These are phyloP conservation scores for Exocentrus adspersus DNA, from an alignment of 2,888 invertebrate genomes.

Conservation along the genomic window DNA sequence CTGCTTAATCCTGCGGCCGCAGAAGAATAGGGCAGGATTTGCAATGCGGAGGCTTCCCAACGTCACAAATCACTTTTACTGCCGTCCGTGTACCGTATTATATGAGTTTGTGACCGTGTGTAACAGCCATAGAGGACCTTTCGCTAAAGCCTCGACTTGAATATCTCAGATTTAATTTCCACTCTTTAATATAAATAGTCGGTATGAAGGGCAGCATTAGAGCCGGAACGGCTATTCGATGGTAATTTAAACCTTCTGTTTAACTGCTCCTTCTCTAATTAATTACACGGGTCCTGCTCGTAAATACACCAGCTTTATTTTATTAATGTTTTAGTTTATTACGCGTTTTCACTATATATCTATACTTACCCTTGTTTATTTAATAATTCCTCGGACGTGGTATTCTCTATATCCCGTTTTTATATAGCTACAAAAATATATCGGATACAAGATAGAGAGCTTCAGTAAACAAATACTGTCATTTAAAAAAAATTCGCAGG, in stretches of 20 bases:
- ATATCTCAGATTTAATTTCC: slow-evolving; percentile 60
- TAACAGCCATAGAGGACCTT: slow-evolving; percentile 52
- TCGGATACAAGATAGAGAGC: too few species aligned
- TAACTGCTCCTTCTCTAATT: slow-evolving; percentile 46
- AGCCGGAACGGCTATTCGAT: slow-evolving; percentile 43
- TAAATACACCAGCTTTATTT: slow-evolving; percentile 42
- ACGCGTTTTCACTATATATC: slow-evolving; percentile 9
- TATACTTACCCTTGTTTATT: slow-evolving; percentile 10
- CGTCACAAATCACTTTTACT: slow-evolving; percentile 66
- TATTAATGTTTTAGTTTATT: slow-evolving; percentile 34
- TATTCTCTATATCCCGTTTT: too few species aligned
- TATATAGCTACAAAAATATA: too few species aligned
- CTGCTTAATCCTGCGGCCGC: slow-evolving; percentile 55
- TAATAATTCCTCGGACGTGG: not conserved
- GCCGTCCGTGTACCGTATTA: slow-evolving; percentile 45
- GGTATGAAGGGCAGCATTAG: slow-evolving; percentile 49
- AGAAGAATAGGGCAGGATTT: slow-evolving; percentile 63
- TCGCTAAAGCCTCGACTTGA: slow-evolving; percentile 55
- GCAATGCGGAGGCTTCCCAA: slow-evolving; percentile 63
- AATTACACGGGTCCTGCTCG: slow-evolving; percentile 39
- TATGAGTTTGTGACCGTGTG: slow-evolving; percentile 47
- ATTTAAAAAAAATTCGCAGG: too few species aligned
- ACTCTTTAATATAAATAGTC: slow-evolving; percentile 57
- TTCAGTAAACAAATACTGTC: too few species aligned
- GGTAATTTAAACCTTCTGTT: slow-evolving; percentile 48